Conservation (phyloP, 2,888 invertebrate genomes). For the Mythimna loreyi region DNA sequence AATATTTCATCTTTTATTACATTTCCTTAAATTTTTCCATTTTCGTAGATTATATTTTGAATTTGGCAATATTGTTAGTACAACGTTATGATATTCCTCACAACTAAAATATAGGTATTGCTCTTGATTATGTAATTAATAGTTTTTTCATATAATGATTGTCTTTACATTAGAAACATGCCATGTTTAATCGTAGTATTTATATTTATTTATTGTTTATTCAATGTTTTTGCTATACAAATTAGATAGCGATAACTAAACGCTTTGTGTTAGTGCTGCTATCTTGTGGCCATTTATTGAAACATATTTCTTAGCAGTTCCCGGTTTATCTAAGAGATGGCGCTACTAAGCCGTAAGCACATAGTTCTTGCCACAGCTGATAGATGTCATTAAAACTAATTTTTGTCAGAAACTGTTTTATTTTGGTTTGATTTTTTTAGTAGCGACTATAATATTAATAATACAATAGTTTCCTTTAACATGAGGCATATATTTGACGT, state of each 20-base stretch:
- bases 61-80: slow-evolving; percentile 19
- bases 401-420: slow-evolving; percentile 10
- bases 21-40: slow-evolving; percentile 6
- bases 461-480: slow-evolving; percentile 19
- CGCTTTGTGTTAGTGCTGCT: neutral
- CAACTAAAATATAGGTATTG: neutral
- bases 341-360: fast-evolving
- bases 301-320: neutral
- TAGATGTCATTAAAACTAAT: slow-evolving; percentile 56
- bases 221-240: neutral
- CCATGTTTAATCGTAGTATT: neutral
- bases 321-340: neutral
- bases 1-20: neutral
- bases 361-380: neutral
- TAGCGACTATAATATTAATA: slow-evolving; percentile 15
- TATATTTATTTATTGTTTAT: too few species aligned
- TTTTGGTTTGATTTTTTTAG: slow-evolving; percentile 7
- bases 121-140: neutral
- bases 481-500: slow-evolving; percentile 21
- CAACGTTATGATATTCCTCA: slow-evolving; percentile 33
- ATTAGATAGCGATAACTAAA: neutral
- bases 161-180: too few species aligned
- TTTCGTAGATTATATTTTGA: neutral
- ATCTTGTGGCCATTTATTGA: slow-evolving; percentile 2
- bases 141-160: too few species aligned